A percentile compares a stretch with the other conserved stretches of the same genome.
phyloP scores from a whole-genome alignment of 2,113 vertebrate genomes.

The Agelaius tricolor region DNA sequence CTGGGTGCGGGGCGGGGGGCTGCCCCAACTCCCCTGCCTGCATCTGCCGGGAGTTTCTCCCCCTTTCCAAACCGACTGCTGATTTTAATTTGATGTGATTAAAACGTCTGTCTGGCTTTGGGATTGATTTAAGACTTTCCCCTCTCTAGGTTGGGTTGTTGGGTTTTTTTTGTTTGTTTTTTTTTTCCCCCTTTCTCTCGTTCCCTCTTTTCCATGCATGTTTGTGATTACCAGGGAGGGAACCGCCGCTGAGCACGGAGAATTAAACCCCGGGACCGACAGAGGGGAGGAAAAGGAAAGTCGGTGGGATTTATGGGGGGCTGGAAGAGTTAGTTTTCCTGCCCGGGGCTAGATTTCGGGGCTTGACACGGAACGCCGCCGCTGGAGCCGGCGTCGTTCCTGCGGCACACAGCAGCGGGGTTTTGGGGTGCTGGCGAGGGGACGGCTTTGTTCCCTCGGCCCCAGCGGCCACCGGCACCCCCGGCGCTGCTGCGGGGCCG shows the following conservation, averaged over 20 bases:
- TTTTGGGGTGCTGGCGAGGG: not conserved
- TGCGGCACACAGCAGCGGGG: not conserved
- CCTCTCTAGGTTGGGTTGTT: not conserved
- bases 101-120: conserved; percentile 65
- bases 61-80: conserved; percentile 31
- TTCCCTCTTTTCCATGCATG: conserved; percentile 68
- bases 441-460: not conserved
- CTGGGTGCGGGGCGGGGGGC: conserved; percentile 15
- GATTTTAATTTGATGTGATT: conserved; percentile 69
- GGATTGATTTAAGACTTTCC: conserved; percentile 68
- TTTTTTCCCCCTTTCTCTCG: not conserved
- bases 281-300: conserved; percentile 60
- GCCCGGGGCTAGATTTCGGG: not conserved
- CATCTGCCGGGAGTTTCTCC: not conserved
- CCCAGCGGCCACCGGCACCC: not conserved
- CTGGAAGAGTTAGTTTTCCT: not conserved
- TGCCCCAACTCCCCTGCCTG: not conserved
- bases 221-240: conserved; percentile 68
- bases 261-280: conserved; percentile 54
- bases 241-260: conserved; percentile 51
- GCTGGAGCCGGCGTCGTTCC: not conserved
- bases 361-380: not conserved
- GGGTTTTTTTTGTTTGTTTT: not conserved
- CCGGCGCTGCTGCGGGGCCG: not conserved
- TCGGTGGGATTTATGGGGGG: not conserved